Evolutionary conservation across 2,888 invertebrate species (phyloP).

Genomic region (Quadriops clusia): DNA sequence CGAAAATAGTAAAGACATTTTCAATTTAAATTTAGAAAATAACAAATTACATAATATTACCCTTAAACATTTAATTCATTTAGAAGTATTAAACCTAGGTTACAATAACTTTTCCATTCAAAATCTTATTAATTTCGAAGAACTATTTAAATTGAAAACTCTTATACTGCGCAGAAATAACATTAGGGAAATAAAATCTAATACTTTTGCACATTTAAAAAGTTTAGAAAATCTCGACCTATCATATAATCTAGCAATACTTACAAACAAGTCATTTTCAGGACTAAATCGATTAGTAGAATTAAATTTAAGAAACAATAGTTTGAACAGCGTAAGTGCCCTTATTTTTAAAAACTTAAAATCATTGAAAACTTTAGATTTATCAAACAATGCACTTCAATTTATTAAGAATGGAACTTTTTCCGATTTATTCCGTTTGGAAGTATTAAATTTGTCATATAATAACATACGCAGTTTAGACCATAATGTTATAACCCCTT

Average conservation of each 20-base stretch:
- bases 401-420: constrained; percentile 20
- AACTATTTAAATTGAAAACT: constrained; percentile 13
- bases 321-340: constrained; percentile 19
- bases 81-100: constrained; percentile 8
- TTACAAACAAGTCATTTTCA: constrained; percentile 11
- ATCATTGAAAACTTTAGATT: constrained; percentile 24
- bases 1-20: constrained; percentile 5
- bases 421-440: constrained; percentile 21
- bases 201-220: constrained; percentile 16
- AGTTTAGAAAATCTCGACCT: constrained; percentile 23
- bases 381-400: constrained; percentile 24
- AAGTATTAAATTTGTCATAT: constrained; percentile 27
- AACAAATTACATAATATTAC: constrained; percentile 12
- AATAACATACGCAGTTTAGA: constrained; percentile 25
- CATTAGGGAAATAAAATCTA: constrained; percentile 3
- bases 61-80: constrained; percentile 8
- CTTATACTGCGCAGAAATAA: constrained; percentile 3
- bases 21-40: constrained; percentile 10
- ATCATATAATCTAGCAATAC: constrained; percentile 21
- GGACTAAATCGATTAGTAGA: constrained; percentile 13
- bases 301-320: constrained; percentile 25
- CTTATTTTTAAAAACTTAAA: constrained; percentile 20
- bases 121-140: constrained; percentile 7
- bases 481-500: constrained; percentile 22
- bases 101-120: constrained; percentile 7